phyloP scores from a whole-genome alignment of 2,113 vertebrate genomes.

The Microcebus ravelobensis region DNA sequence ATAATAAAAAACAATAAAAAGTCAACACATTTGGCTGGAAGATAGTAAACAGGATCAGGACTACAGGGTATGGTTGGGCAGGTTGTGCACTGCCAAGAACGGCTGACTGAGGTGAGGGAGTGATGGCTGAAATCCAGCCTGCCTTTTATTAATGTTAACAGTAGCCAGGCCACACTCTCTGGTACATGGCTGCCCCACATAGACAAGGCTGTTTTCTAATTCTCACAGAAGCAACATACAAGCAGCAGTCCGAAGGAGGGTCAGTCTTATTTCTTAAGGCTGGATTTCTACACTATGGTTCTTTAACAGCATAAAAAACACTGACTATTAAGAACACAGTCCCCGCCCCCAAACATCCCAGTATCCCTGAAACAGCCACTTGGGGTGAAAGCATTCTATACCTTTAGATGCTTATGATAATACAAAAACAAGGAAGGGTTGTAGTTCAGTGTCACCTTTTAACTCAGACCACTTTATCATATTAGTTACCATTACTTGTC shows the following conservation, averaged over 20 bases:
- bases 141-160: neutral
- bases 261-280: conserved; percentile 31
- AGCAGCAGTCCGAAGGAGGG: neutral
- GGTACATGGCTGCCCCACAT: neutral
- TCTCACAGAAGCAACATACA: neutral
- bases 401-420: neutral
- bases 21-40: neutral
- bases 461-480: neutral
- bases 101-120: neutral
- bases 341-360: neutral
- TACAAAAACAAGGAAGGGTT: neutral
- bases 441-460: neutral
- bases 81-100: neutral
- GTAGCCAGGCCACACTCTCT: neutral
- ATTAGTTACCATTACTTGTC: neutral
- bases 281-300: neutral
- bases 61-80: neutral
- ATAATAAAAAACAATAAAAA: neutral
- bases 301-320: neutral
- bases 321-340: neutral
- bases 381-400: neutral
- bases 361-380: neutral
- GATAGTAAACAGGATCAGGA: neutral
- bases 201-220: neutral
- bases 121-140: neutral